Evolutionary conservation across 2,113 vertebrate species (phyloP), one percentile per base, ranked within the genome.

Genomic region (Mionectes macconnelli): DNA sequence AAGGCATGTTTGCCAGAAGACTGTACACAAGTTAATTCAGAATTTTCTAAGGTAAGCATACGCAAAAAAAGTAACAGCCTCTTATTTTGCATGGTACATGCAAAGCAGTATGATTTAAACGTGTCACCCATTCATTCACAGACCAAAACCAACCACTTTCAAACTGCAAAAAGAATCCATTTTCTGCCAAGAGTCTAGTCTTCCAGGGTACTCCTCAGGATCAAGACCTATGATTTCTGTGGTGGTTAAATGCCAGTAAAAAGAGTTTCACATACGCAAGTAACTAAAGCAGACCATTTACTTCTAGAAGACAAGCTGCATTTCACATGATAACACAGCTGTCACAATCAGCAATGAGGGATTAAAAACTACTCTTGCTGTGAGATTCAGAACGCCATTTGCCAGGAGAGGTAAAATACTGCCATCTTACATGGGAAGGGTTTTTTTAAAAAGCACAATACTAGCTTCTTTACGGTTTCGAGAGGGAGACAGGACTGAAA

Each of bases 231-330:
- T 0, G 0, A 82, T 87, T 91, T 94, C 76, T 42, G 25, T 42
- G 28, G 39, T 50, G 77, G 31, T 79, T 84, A 89, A 94, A 92
- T 8, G n/a, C 44, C 77, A 74, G 60, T 53, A 81, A 81, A 50
- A 63, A 52, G 63, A 82, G 77, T 87, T 87, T 79, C 70, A 73
- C 8, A 7, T n/a, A 64, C 35, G 5, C 28, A 60, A 82, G 56
- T 57, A 95, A 87, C 57, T 40, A 94, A 95, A 89, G 62, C 49
- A 82, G 66, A 78, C 15, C 33, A 79, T 85, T 89, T 84, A 84
- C n/a, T 89, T 64, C 31, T 14, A 49, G 66, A 89, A 94, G 62
- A 87, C 39, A 78, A 89, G 70, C 62, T 64, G 63, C 44, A 68
- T 75, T 91, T 82, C 52, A 89, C 70, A 60, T 11, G 21, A 35